Evolutionary conservation across 1,140 invertebrate genomes (phyloP), one percentile per base, ranked within the genome.

Genomic region (Lepidurus apus): DNA sequence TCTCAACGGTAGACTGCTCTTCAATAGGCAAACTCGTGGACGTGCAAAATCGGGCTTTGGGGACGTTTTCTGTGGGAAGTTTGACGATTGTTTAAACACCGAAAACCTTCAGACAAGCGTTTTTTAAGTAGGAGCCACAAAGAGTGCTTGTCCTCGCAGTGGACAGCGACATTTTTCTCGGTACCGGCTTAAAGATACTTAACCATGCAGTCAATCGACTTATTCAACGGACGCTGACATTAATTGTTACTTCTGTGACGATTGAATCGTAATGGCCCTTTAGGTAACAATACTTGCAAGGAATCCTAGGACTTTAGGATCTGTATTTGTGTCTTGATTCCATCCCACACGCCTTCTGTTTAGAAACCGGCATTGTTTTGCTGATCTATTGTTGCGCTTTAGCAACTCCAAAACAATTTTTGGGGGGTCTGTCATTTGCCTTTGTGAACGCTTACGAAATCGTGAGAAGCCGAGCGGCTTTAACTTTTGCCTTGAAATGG

Each of bases 11-110:
- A 65, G 53, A 65, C 53, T 65, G 53, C 53, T 21, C 21, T 21
- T 65, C 53, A 65, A 65, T 65, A 65, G 13, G 6, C 21, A 65
- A 65, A 65, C 53, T 65, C 53, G 53, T 65, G 53, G 53, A 65
- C 53, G 53, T 65, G 53, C 53, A 65, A 65, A 65, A 65, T 65
- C 21, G 53, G 47, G 53, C 53, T 65, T 65, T 65, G 53, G 53
- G 53, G 7, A 65, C 53, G 53, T 21, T 65, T 65, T 13, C 53
- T 65, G 53, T 65, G 53, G 53, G 53, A 65, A 65, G 13, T 65
- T 65, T 17, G 53, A 65, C 53, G 53, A 65, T 65, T 65, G 53
- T 65, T 65, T 65, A 65, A 65, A 65, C 13, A 65, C 53, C 53
- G n/a, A 65, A 65, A 65, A 65, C 13, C 21, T 21, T 13, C 17